Evolutionary conservation across 2,113 vertebrate genomes (phyloP).

Genomic region (Pelobates fuscus): DNA sequence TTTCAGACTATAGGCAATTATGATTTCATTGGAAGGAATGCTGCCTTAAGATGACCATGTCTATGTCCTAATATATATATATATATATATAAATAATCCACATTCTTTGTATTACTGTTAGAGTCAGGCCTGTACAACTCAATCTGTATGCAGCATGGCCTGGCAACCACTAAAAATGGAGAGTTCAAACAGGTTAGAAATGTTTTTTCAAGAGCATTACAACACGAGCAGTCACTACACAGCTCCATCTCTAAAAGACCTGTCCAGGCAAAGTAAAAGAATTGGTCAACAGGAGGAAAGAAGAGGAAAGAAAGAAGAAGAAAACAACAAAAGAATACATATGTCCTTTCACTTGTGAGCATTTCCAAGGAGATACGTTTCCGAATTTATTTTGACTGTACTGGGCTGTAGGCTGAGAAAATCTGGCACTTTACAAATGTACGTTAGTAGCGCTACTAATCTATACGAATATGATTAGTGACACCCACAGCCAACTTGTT

Average conservation of each 20-base stretch:
- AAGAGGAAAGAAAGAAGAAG: neutral
- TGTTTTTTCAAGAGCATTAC: neutral
- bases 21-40: too few species aligned
- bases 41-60: neutral
- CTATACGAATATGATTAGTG: too few species aligned
- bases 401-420: neutral
- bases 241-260: conserved; percentile 23
- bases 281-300: neutral
- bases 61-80: neutral
- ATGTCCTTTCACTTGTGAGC: conserved; percentile 18
- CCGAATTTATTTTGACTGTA: neutral
- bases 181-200: conserved; percentile 35
- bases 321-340: neutral
- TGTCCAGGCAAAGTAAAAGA: conserved; percentile 34
- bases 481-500: too few species aligned
- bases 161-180: neutral
- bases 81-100: neutral
- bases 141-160: conserved; percentile 1
- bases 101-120: neutral
- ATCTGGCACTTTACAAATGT: too few species aligned
- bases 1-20: too few species aligned
- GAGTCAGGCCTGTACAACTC: conserved; percentile 14
- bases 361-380: neutral
- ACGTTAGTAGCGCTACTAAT: too few species aligned
- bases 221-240: conserved; percentile 28